A percentile compares a stretch with the other conserved stretches of the same genome.
These are phyloP conservation scores for Synodontis membranacea DNA, from an alignment of 2,113 vertebrate species.

Conservation along the genomic window DNA sequence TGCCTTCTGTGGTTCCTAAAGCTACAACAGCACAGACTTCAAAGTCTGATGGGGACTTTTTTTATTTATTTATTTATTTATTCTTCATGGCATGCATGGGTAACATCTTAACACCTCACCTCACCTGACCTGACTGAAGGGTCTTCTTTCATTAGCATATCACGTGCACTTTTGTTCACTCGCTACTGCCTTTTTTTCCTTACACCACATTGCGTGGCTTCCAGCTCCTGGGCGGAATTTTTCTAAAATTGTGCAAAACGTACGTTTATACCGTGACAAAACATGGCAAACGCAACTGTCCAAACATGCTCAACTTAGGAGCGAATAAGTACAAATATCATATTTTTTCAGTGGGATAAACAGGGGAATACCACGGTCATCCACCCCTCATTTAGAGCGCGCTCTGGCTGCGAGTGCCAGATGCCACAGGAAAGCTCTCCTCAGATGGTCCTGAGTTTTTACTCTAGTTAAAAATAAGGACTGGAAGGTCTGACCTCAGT, in stretches of 20 bases:
- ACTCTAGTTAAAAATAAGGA: constrained; percentile 50
- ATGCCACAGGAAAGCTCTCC: constrained; percentile 36
- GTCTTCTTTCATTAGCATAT: constrained; percentile 19
- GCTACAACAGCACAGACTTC: constrained; percentile 53
- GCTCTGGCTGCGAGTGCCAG: neutral
- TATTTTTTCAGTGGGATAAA: constrained; percentile 33
- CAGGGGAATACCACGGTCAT: constrained; percentile 39
- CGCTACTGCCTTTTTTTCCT: neutral
- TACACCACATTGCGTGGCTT: neutral
- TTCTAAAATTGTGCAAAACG: neutral
- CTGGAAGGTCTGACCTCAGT: constrained; percentile 50
- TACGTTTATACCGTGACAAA: constrained; percentile 4
- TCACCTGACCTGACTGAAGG: neutral
- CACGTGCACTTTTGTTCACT: constrained; percentile 19
- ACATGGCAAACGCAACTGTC: constrained; percentile 9
- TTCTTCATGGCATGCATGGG: constrained; percentile 5
- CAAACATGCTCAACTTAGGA: neutral
- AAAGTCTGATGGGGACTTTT: constrained; percentile 44
- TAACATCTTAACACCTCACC: constrained; percentile 2
- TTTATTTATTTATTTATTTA: neutral
- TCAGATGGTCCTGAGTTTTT: constrained; percentile 19
- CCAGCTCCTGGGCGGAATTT: constrained; percentile 22
- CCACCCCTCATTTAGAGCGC: neutral
- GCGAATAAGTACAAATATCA: constrained; percentile 2
- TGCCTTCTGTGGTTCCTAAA: constrained; percentile 53